These are phyloP conservation scores for Astreopora myriophthalma DNA, from an alignment of 64 coral and sea anemone species.

Conservation along the genomic window DNA sequence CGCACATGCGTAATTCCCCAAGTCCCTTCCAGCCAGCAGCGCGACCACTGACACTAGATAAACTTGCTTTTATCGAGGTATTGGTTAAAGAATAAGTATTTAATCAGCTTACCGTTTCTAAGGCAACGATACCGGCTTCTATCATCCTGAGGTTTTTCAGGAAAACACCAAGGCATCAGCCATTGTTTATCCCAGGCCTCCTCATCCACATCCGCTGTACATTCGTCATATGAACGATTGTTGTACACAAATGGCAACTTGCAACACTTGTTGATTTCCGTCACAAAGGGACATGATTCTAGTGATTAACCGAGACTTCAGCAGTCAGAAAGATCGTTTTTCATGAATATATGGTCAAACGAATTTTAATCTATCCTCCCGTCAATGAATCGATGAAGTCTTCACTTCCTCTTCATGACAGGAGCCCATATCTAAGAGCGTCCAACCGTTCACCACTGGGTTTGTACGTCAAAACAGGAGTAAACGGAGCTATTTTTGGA, in stretches of 20 bases:
- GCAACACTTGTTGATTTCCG: conserved; percentile 76
- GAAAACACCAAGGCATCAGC: conserved; percentile 69
- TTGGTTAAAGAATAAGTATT: no score
- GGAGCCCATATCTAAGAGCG: no score
- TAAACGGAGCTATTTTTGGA: no score
- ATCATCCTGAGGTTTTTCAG: neutral
- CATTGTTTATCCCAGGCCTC: conserved; percentile 64
- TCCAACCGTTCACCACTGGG: no score
- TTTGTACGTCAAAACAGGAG: no score
- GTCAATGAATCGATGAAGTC: no score
- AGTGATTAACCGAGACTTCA: neutral
- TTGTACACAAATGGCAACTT: conserved; percentile 69
- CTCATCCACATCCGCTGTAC: conserved; percentile 52
- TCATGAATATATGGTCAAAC: neutral
- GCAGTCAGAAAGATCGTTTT: neutral
- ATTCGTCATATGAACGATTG: conserved; percentile 72
- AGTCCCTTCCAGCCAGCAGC: no score
- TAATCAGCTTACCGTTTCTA: neutral
- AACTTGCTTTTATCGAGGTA: no score
- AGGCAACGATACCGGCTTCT: neutral
- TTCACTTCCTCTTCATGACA: no score
- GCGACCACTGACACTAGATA: no score
- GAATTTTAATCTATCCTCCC: no score
- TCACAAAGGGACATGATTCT: conserved; percentile 73
- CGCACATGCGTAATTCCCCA: no score